Evolutionary conservation across 2,888 invertebrate species (phyloP).

Genomic region (Ceratothoa steindachneri): DNA sequence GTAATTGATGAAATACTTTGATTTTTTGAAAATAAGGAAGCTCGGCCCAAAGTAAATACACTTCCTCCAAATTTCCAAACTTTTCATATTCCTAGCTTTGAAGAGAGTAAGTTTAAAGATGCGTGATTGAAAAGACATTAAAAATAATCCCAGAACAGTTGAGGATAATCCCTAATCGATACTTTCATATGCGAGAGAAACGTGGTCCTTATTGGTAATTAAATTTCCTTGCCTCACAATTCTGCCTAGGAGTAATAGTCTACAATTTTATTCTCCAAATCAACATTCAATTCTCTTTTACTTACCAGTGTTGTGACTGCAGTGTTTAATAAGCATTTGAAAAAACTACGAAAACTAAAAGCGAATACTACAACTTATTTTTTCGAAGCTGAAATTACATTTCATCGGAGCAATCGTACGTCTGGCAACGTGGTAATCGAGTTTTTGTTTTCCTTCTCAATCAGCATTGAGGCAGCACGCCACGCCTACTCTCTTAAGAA

Average conservation of each 20-base stretch:
- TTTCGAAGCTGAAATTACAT: no score
- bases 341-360: no score
- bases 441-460: background rate
- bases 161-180: slow-evolving; percentile 3
- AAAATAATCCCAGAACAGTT: background rate
- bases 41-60: no score
- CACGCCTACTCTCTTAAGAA: background rate
- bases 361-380: no score
- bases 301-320: no score
- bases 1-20: no score
- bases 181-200: background rate
- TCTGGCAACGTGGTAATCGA: background rate
- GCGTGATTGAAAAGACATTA: slow-evolving; percentile 4
- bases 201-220: slow-evolving; percentile 1
- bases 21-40: no score
- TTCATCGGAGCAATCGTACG: no score
- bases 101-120: slow-evolving; percentile 1
- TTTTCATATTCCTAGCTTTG: background rate
- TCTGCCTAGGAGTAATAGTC: no score
- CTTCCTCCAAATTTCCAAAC: background rate
- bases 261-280: no score
- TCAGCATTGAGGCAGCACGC: background rate
- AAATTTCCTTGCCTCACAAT: background rate
- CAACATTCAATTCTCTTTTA: no score
- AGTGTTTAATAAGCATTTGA: no score